Conservation (phyloP, 2,888 invertebrate genomes). For the Halictus ligatus region DNA sequence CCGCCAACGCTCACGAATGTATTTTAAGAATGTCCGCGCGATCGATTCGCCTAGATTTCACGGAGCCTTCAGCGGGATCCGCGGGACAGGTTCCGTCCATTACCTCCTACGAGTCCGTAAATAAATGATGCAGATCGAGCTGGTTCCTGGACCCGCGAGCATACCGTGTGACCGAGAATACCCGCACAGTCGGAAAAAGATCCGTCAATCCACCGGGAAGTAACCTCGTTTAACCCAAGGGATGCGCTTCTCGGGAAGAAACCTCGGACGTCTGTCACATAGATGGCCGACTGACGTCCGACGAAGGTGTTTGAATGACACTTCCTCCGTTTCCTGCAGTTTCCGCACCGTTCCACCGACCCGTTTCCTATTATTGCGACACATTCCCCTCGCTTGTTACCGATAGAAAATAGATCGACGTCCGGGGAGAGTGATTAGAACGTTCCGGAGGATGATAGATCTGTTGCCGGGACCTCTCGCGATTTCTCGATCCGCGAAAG, state of each 20-base stretch:
- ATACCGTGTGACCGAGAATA: constrained; percentile 44
- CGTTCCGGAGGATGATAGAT: background rate
- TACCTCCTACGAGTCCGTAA: constrained; percentile 17
- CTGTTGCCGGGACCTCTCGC: background rate
- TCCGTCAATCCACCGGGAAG: constrained; percentile 45
- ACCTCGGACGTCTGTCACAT: constrained; percentile 52
- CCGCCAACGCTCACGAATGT: background rate
- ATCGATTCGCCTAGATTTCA: constrained; percentile 15
- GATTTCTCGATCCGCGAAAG: background rate
- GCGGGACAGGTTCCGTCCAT: constrained; percentile 20
- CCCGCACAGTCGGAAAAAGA: constrained; percentile 44
- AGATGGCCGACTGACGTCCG: constrained; percentile 47
- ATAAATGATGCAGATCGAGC: constrained; percentile 33
- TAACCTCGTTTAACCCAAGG: background rate
- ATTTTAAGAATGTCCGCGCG: background rate
- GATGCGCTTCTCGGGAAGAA: constrained; percentile 37
- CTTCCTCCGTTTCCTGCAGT: constrained; percentile 60
- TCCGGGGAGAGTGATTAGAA: background rate
- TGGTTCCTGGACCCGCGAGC: background rate
- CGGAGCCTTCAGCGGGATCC: background rate
- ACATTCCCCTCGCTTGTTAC: constrained; percentile 11
- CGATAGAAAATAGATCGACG: constrained; percentile 6
- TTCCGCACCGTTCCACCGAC: constrained; percentile 51
- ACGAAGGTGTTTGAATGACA: constrained; percentile 65
- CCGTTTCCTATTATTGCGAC: constrained; percentile 69